Percentiles rank a stretch among this genome's conserved stretches.
These are phyloP conservation scores for Asteroscopus sphinx DNA, from an alignment of 2,888 invertebrate species.

Conservation along the genomic window DNA sequence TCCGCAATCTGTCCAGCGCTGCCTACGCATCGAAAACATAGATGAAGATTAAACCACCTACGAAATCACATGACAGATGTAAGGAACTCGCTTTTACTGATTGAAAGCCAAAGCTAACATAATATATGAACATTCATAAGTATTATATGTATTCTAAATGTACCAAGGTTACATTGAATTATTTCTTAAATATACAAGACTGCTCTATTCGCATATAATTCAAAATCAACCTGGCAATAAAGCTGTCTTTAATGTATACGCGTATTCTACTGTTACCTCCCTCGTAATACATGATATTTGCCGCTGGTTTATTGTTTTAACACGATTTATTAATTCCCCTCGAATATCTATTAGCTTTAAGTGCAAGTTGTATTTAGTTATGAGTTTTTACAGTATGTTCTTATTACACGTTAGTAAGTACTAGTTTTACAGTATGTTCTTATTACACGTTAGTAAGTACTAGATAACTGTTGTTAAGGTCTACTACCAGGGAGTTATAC, in stretches of 20 bases:
- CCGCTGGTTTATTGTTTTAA: constrained; percentile 10
- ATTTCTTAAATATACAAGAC: constrained; percentile 12
- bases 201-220: constrained; percentile 16
- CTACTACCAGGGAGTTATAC: no score
- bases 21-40: constrained; percentile 25
- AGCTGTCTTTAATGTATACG: constrained; percentile 22
- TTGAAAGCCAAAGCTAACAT: neutral
- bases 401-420: neutral
- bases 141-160: neutral
- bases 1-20: constrained; percentile 26
- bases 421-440: no score
- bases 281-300: constrained; percentile 3
- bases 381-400: neutral
- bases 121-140: neutral
- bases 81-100: constrained; percentile 1
- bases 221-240: constrained; percentile 26
- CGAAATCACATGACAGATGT: neutral
- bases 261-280: constrained; percentile 12
- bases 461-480: no score
- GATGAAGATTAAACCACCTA: neutral
- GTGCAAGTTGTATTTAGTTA: neutral
- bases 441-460: neutral
- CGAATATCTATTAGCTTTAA: constrained; percentile 7
- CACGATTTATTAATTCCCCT: constrained; percentile 9
- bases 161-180: constrained; percentile 5